Base-by-base conservation (phyloP, 2,797 vertebrate genomes). In the Anisognathus igniventris region DNA sequence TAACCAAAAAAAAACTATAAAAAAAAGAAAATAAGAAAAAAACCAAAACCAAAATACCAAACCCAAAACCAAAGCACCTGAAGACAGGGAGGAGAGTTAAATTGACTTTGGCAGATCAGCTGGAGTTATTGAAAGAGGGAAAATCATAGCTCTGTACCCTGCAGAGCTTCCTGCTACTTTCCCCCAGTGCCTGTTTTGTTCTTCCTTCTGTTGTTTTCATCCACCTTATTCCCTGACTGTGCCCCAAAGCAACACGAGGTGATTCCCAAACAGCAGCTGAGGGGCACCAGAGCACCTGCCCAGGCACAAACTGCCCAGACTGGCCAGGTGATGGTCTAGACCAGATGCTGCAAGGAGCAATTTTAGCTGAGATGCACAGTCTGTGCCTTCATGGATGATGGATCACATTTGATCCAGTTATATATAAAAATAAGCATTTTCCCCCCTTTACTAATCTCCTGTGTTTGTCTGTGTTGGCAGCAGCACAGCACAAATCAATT, bases 341-440 rank as follows among this genome's bases (percentile, higher is more conserved):
- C 28, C 18, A 40, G 40, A 16, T 0, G 1, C 8, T 93, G 58
- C 70, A 75, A 56, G 71, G 35, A 51, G 33, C 33, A 13, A 9
- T 31, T 92, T 68, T 9, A 79, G 56, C 56, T 58, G 71, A 82
- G 56, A 15, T 23, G 15, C 48, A 39, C n/a, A 61, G 25, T 12
- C 1, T 78, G 24, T 35, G 35, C 35, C 51, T 82, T 61, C 56
- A 39, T 40, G 31, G 44, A 60, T 79, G 71, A 82, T 44, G 22
- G 56, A 91, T 93, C 64, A 20, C 24, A 9, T 87, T 92, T 93
- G 62, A 31, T 50, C 51, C 47, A 53, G 17, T 60, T 30, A 48
- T 27, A 54, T 45, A 74, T 58, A 93, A 78, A 81, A 93, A 86
- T 61, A 84, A 84, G 17, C 30, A n/a, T 92, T 93, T 92, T 31